These are phyloP conservation scores for Hiodon alosoides DNA, from an alignment of 2,113 vertebrate species.

Conservation along the genomic window DNA sequence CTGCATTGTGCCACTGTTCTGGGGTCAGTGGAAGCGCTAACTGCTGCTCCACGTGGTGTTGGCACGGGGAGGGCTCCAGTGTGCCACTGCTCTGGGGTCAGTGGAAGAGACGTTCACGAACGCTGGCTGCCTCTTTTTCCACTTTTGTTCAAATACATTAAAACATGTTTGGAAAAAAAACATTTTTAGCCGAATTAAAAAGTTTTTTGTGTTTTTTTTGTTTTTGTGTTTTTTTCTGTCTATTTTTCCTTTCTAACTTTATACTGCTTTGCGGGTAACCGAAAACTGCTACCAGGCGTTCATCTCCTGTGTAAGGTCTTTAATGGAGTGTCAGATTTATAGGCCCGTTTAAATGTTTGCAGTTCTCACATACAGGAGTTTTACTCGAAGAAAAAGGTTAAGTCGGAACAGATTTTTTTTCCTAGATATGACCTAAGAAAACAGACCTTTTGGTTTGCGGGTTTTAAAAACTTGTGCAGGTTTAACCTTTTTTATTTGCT, in stretches of 20 bases:
- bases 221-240: background rate
- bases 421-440: slow-evolving; percentile 44
- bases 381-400: slow-evolving; percentile 34
- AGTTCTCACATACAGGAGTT: slow-evolving; percentile 42
- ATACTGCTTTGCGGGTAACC: slow-evolving; percentile 53
- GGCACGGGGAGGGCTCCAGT: background rate
- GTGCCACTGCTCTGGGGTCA: slow-evolving; percentile 29
- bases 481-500: slow-evolving; percentile 46
- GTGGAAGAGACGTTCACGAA: slow-evolving; percentile 4
- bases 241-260: slow-evolving; percentile 36
- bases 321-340: slow-evolving; percentile 67
- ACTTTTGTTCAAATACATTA: slow-evolving; percentile 15
- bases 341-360: slow-evolving; percentile 47
- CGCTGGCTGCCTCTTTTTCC: background rate
- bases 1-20: slow-evolving; percentile 21
- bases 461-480: slow-evolving; percentile 55
- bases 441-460: slow-evolving; percentile 51
- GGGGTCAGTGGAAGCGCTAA: slow-evolving; percentile 14
- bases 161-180: slow-evolving; percentile 21
- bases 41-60: too few species aligned
- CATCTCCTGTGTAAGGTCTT: slow-evolving; percentile 59
- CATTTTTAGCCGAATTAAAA: slow-evolving; percentile 11
- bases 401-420: slow-evolving; percentile 32
- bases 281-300: slow-evolving; percentile 59
- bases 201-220: background rate